Percentiles rank a stretch among this genome's conserved stretches.
Conservation (phyloP, 2,888 invertebrate species). For the Drosophila dives region DNA sequence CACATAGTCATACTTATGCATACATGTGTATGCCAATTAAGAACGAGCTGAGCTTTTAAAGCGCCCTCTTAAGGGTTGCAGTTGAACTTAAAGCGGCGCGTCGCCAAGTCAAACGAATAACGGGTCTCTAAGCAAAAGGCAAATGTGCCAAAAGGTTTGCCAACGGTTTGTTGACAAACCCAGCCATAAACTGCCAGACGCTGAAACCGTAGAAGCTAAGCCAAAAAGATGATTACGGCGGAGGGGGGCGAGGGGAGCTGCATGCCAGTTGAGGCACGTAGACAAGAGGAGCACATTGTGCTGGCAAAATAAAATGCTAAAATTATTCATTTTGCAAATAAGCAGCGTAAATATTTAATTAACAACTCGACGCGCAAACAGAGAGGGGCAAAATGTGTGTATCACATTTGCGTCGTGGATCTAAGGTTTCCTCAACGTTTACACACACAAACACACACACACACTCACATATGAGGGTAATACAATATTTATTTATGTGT, state of each 20-base stretch:
- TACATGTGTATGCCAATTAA: constrained; percentile 47
- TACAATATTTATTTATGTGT: constrained; percentile 72
- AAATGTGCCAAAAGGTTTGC: constrained; percentile 65
- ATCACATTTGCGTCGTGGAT: constrained; percentile 31
- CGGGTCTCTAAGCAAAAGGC: constrained; percentile 41
- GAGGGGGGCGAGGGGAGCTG: background rate
- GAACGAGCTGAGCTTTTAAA: constrained; percentile 36
- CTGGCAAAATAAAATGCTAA: constrained; percentile 75
- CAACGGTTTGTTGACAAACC: constrained; percentile 53
- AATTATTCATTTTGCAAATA: constrained; percentile 82
- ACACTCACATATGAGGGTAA: constrained; percentile 52
- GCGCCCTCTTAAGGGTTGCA: constrained; percentile 11
- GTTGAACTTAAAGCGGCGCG: constrained; percentile 52
- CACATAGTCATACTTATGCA: background rate
- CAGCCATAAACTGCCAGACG: constrained; percentile 61
- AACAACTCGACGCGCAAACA: constrained; percentile 69
- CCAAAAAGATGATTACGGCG: background rate
- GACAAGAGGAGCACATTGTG: constrained; percentile 50
- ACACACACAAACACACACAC: background rate
- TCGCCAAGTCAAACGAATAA: constrained; percentile 56
- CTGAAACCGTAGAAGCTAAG: constrained; percentile 36
- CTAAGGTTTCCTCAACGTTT: constrained; percentile 62
- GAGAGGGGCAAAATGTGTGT: constrained; percentile 1
- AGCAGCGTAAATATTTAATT: constrained; percentile 82
- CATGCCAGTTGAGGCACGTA: constrained; percentile 10